Base-by-base conservation (phyloP, 2,113 vertebrate species). In the Fukomys damarensis region DNA sequence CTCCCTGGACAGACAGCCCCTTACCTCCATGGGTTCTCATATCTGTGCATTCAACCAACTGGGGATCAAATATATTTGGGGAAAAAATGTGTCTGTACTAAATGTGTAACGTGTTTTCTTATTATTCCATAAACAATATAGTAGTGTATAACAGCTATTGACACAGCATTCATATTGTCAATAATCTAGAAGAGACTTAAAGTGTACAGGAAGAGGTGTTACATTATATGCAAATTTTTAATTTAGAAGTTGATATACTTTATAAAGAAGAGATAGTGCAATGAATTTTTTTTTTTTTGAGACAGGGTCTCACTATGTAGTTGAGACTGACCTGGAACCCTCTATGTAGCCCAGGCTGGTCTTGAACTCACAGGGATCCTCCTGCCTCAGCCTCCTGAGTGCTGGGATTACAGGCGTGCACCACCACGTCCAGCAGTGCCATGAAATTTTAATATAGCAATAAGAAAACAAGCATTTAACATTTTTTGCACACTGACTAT, bases 211-310 rank as follows among this genome's bases (percentile, higher is more conserved):
- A 52, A 28, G 46, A 35, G 52, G 16, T 72, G n/a, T 41, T 38
- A 22, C 9, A 19, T 61, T 59, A 38, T 58, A 59, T 43, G n/a
- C 3, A 7, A 41, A 28, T 58, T 58, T 35, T n/a, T n/a, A n/a
- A 95, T 35, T 86, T 93, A 54, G 83, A 94, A 93, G 58, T 52
- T 80, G 32, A 68, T 30, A 92, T 28, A 61, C 59, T 82, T 95
- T 54, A 56, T 49, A 93, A 83, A 72, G 38, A 96, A 94, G 94
- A 93, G 26, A 68, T 49, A 90, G 5, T 56, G 9, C 82, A 85
- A n/a, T 56, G 52, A 19, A 11, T 56, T n/a, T n/a, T 56, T 80
- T 49, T 49, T 49, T 20, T 22, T 81, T 30, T n/a, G n/a, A n/a
- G n/a, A n/a, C n/a, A n/a, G n/a, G n/a, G n/a, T n/a, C n/a, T n/a